Percentiles rank a stretch among this genome's conserved stretches.
Conservation (phyloP, 2,888 invertebrate species). For the Lasioglossum zephyrum region DNA sequence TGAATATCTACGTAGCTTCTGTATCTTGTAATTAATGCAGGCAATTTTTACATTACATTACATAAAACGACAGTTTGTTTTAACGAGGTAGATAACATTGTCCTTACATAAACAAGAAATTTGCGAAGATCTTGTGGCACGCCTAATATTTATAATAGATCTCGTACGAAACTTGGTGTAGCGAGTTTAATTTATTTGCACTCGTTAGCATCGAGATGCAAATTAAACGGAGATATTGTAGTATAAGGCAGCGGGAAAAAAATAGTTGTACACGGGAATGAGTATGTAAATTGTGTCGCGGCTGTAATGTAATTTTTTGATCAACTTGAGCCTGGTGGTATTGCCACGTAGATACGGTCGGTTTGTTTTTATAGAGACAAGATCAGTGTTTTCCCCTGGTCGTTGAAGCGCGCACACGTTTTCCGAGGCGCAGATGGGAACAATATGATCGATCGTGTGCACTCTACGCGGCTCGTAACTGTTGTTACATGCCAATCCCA, state of each 20-base stretch:
- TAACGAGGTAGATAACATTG: not conserved
- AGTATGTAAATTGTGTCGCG: slow-evolving; percentile 34
- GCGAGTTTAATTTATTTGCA: not conserved
- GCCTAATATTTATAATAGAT: not conserved
- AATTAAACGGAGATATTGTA: not conserved
- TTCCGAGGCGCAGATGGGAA: not conserved
- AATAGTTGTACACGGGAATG: not conserved
- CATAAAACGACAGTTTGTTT: not conserved
- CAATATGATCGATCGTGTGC: slow-evolving; percentile 18
- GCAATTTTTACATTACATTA: not conserved
- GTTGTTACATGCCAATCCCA: slow-evolving; percentile 20
- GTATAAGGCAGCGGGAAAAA: not conserved
- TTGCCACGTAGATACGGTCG: slow-evolving; percentile 1
- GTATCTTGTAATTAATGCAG: not conserved
- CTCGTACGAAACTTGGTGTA: not conserved
- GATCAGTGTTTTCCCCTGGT: not conserved
- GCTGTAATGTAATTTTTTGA: slow-evolving; percentile 36
- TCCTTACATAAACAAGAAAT: not conserved
- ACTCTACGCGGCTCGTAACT: not conserved
- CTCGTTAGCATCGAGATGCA: not conserved
- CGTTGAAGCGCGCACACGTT: not conserved
- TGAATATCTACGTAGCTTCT: not conserved
- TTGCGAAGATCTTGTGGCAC: not conserved
- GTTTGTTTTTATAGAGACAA: slow-evolving; percentile 19
- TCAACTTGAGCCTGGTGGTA: slow-evolving; percentile 20